Evolutionary conservation across 2,113 vertebrate species (phyloP).

Genomic region (Tringa solitaria): DNA sequence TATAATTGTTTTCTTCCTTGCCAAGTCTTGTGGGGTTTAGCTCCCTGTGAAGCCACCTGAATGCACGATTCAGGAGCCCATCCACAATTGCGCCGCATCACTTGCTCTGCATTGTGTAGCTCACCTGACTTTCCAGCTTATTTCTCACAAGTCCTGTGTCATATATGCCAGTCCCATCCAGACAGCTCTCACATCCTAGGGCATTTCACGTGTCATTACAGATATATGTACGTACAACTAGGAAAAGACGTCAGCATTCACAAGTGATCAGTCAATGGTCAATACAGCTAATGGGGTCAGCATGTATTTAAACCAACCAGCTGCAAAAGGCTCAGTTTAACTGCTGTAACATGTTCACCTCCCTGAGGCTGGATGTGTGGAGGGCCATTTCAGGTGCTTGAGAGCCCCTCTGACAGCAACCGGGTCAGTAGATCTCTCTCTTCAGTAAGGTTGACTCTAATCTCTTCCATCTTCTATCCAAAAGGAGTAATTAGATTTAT

Average conservation of each 20-base stretch:
- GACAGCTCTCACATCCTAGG: not conserved
- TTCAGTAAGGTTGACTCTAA: not conserved
- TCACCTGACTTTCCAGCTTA: not conserved
- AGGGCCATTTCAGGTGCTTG: not conserved
- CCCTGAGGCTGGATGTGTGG: not conserved
- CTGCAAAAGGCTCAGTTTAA: not conserved
- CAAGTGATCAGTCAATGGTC: not conserved
- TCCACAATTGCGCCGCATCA: rapidly evolving
- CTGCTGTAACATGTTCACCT: not conserved
- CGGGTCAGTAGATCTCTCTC: not conserved
- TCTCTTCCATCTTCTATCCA: not conserved
- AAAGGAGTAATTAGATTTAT: not conserved
- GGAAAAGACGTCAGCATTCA: not conserved
- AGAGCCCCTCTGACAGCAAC: not conserved
- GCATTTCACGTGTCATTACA: not conserved
- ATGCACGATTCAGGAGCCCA: not conserved
- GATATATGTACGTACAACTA: not conserved
- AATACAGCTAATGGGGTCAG: not conserved
- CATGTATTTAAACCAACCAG: not conserved
- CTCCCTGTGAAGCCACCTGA: not conserved
- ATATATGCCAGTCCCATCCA: not conserved
- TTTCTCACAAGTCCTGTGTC: not conserved
- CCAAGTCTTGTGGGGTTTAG: not conserved
- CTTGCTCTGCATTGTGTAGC: not conserved
- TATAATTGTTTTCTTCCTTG: not conserved